Evolutionary conservation across 2,888 invertebrate species (phyloP).

Genomic region (Microplitis deprimator): DNA sequence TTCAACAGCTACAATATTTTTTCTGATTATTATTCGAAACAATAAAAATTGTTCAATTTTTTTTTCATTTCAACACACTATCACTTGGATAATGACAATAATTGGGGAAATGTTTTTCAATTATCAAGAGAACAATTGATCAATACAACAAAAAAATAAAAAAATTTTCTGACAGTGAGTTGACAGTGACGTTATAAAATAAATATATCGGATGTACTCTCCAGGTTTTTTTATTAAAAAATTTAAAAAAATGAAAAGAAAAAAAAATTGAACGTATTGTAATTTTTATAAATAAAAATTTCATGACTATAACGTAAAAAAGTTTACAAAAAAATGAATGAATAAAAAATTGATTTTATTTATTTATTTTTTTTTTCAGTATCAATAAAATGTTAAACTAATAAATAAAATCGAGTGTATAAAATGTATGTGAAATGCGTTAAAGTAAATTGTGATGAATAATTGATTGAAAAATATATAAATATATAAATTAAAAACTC

Average conservation of each 20-base stretch:
- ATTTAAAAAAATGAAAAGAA: too few species aligned
- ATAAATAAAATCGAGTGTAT: neutral
- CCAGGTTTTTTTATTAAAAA: neutral
- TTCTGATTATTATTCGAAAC: neutral
- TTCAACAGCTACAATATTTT: neutral
- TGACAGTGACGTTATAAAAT: neutral
- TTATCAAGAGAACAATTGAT: conserved; percentile 23
- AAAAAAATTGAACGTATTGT: neutral
- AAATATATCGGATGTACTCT: neutral
- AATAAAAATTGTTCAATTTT: neutral
- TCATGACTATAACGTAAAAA: neutral
- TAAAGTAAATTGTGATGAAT: neutral
- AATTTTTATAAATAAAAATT: neutral
- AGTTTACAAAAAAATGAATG: neutral
- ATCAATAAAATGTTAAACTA: neutral
- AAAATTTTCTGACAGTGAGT: neutral
- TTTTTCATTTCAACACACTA: neutral
- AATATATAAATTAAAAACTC: neutral
- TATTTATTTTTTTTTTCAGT: neutral
- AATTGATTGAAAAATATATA: neutral
- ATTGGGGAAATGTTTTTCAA: conserved; percentile 15
- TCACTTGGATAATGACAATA: conserved; percentile 33
- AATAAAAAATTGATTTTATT: neutral
- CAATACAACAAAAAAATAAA: neutral
- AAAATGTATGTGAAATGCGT: neutral